Evolutionary conservation across 2,888 invertebrate genomes (phyloP).

Genomic region (Euzophera pinguis): DNA sequence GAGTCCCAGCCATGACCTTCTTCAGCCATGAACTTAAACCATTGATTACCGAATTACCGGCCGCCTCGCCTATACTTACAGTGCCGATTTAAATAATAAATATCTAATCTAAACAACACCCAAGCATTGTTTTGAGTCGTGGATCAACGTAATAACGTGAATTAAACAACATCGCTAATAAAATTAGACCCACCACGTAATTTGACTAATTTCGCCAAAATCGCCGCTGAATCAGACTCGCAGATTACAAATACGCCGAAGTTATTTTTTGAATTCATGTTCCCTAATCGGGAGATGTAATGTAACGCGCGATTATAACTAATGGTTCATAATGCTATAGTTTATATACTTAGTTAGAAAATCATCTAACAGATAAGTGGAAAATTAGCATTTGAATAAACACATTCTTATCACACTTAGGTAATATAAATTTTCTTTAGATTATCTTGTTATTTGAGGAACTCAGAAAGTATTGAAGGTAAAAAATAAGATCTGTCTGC

Average conservation of each 20-base stretch:
- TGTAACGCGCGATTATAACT: conserved; percentile 14
- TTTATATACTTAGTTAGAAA: not conserved
- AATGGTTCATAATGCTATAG: conserved; percentile 7
- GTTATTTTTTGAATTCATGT: conserved; percentile 43
- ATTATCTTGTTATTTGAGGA: no score
- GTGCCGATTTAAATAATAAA: conserved; percentile 77
- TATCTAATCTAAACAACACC: conserved; percentile 76
- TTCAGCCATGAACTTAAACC: conserved; percentile 59
- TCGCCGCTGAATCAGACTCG: conserved; percentile 60
- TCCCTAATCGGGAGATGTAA: conserved; percentile 28
- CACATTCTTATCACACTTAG: no score
- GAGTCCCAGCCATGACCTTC: conserved; percentile 59
- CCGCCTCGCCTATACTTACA: conserved; percentile 71
- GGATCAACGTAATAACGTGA: conserved; percentile 63
- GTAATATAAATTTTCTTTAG: no score
- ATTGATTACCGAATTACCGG: conserved; percentile 76
- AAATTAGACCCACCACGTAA: conserved; percentile 67
- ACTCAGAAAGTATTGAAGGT: no score
- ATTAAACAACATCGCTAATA: conserved; percentile 73
- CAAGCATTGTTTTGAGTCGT: conserved; percentile 64
- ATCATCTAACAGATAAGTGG: not conserved
- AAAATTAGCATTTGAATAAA: no score
- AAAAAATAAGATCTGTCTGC: no score
- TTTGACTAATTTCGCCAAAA: conserved; percentile 70
- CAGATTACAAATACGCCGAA: conserved; percentile 45